These are phyloP conservation scores for Stegophylla sp. DNA, from an alignment of 2,888 invertebrate genomes.

Conservation along the genomic window DNA sequence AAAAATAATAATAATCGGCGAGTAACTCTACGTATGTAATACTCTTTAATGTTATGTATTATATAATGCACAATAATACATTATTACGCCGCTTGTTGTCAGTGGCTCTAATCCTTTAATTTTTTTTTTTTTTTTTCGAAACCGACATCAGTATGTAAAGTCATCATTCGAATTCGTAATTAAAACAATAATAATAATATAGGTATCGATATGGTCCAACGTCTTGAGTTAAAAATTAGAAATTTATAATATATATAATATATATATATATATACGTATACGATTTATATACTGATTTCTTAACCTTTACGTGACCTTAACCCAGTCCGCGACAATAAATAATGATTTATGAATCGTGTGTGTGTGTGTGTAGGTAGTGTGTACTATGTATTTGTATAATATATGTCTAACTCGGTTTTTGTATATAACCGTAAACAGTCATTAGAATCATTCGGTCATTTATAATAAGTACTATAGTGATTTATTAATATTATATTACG, in stretches of 20 bases:
- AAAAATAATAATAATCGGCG: too few relatives aligned
- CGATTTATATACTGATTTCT: conserved; percentile 26
- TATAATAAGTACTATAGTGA: conserved; percentile 1
- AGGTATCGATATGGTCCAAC: background rate
- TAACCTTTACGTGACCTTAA: conserved; percentile 38
- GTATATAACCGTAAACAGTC: conserved; percentile 25
- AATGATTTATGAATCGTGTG: conserved; percentile 13
- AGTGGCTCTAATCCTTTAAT: background rate
- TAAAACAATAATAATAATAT: background rate
- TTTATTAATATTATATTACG: conserved; percentile 16
- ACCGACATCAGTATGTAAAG: background rate
- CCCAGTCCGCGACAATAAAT: conserved; percentile 43
- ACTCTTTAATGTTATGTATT: too few relatives aligned
- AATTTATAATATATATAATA: background rate
- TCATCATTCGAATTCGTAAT: background rate
- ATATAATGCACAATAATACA: background rate
- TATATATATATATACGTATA: background rate
- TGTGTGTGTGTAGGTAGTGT: too few relatives aligned
- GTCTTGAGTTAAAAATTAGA: background rate
- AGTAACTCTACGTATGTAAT: too few relatives aligned
- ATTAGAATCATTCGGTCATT: conserved; percentile 8
- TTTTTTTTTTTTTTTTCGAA: background rate
- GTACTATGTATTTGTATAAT: background rate
- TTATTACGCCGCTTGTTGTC: background rate
- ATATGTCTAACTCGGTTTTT: conserved; percentile 11